These are phyloP conservation scores for Odocoileus virginianus DNA, from an alignment of 2,113 vertebrate species.

Conservation along the genomic window DNA sequence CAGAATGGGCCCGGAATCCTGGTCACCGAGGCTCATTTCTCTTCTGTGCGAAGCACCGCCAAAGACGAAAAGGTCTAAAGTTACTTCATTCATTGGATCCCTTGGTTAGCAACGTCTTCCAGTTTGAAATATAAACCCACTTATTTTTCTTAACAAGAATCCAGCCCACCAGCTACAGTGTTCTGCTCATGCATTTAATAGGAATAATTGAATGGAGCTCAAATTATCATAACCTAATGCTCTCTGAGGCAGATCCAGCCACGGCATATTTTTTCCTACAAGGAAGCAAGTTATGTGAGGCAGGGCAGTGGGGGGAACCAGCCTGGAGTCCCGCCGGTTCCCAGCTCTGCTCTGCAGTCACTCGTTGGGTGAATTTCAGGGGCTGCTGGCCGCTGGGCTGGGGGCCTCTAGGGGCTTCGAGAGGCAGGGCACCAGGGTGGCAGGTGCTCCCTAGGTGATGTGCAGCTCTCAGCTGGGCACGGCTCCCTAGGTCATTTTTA, in stretches of 20 bases:
- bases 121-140: slow-evolving; percentile 64
- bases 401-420: background rate
- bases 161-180: slow-evolving; percentile 40
- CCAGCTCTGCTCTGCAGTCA: background rate
- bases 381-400: background rate
- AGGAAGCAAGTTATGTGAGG: background rate
- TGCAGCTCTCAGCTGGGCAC: background rate
- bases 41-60: background rate
- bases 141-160: slow-evolving; percentile 56
- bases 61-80: slow-evolving; percentile 39
- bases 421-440: background rate
- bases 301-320: background rate
- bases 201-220: slow-evolving; percentile 53
- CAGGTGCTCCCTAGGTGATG: background rate
- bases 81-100: slow-evolving; percentile 44
- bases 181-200: slow-evolving; percentile 62
- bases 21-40: slow-evolving; percentile 37
- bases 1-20: slow-evolving; percentile 55
- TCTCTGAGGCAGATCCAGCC: background rate
- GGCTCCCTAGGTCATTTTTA: background rate
- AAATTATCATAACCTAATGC: slow-evolving; percentile 12
- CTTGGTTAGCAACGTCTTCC: slow-evolving; percentile 47
- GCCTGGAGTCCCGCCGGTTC: accelerated
- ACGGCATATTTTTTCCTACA: background rate
- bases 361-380: background rate